These are phyloP conservation scores for Frankliniella intonsa DNA, from an alignment of 2,888 invertebrate species.

Conservation along the genomic window DNA sequence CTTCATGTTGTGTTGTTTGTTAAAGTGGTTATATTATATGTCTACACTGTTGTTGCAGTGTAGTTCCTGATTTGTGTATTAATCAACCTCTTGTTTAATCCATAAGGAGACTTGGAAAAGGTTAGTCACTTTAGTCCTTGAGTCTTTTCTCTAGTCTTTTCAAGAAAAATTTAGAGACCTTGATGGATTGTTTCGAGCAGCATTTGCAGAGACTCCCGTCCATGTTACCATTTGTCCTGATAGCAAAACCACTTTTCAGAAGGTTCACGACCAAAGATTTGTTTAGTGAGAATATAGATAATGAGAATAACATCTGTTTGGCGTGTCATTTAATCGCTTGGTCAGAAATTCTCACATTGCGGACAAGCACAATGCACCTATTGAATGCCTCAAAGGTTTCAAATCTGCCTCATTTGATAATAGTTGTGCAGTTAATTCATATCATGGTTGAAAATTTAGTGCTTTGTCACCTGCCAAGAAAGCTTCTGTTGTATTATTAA, in stretches of 20 bases:
- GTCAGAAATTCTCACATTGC: not conserved
- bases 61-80: constrained; percentile 12
- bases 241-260: not conserved
- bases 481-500: constrained; percentile 14
- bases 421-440: not conserved
- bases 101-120: not conserved
- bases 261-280: constrained; percentile 17
- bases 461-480: not conserved
- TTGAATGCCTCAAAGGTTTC: not conserved
- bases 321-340: not conserved
- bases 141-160: constrained; percentile 17
- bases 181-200: constrained; percentile 4
- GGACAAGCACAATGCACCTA: not conserved
- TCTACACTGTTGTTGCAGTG: constrained; percentile 14
- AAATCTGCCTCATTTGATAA: not conserved
- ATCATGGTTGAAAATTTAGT: not conserved
- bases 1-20: constrained; percentile 26
- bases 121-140: not conserved
- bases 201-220: constrained; percentile 19
- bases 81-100: not conserved
- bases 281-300: constrained; percentile 11
- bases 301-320: not conserved
- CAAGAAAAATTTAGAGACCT: constrained; percentile 18
- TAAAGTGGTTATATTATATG: constrained; percentile 10
- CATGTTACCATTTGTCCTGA: constrained; percentile 22